Base-by-base conservation (phyloP, 2,888 invertebrate genomes). In the Chrysolina haemoptera region DNA sequence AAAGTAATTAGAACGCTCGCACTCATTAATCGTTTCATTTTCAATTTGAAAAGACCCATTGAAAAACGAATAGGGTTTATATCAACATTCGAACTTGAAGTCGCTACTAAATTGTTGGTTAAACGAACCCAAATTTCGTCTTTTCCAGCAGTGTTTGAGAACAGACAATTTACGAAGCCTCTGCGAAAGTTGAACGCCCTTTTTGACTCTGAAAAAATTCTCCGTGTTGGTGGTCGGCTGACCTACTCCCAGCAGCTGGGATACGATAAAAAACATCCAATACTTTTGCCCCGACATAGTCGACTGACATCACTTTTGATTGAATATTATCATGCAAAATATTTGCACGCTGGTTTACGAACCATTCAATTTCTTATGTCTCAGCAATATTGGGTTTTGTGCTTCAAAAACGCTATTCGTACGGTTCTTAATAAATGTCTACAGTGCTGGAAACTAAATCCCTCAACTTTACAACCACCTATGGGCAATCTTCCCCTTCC, bases 401-500 rank as follows among this genome's bases (percentile, higher is more conserved):
- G 11, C 11, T 9, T 8, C 9, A 12, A 12, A 43, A 43, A 12
- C 43, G 43, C 43, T 43, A 43, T 43, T 43, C 43, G 43, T 43
- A 12, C 43, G 11, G 12, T 43, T 43, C 12, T 43, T 12, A 12
- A 12, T 12, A 8, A 43, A 43, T 43, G 9, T 12, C 9, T 43
- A 12, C 8, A 43, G 12, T 43, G 43, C 43, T 43, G 43, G 43
- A 43, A 12, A 12, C 9, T 9, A 12, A 43, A 43, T 43, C 43
- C 43, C 43, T 12, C 43, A 12, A 9, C 43, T 12, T 43, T 43
- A 12, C 43, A 12, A 43, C 43, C 43, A 9, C 9, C 9, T 12
- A 43, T 12, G 43, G 59, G 59, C 20, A 59, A 59, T 22, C 59
- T 59, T n/a, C 62, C 62, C 27, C 20, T 62, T 40, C 11, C 41